Evolutionary conservation across 2,113 vertebrate genomes (phyloP).

Genomic region (Misgurnus mizolepis): DNA sequence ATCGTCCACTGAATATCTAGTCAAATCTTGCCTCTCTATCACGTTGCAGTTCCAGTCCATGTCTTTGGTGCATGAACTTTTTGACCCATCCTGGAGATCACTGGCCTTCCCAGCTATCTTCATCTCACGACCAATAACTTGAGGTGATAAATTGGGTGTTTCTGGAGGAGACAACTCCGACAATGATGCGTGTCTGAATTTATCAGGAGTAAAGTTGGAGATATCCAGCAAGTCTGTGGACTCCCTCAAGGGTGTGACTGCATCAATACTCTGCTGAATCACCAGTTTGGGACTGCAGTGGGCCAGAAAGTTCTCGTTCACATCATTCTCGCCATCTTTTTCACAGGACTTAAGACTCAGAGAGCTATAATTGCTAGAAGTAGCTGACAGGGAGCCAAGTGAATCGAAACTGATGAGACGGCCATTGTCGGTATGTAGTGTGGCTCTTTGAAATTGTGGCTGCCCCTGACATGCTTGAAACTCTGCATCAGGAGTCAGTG

Average conservation of each 20-base stretch:
- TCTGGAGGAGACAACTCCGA: slow-evolving; percentile 96
- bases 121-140: slow-evolving; percentile 86
- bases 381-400: slow-evolving; percentile 91
- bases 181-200: slow-evolving; percentile 95
- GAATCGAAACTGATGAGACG: slow-evolving; percentile 97
- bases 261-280: slow-evolving; percentile 96
- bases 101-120: slow-evolving; percentile 83
- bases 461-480: slow-evolving; percentile 91
- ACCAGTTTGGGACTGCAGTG: slow-evolving; percentile 98
- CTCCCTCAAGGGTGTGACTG: slow-evolving; percentile 93
- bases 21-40: slow-evolving; percentile 81
- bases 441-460: slow-evolving; percentile 92
- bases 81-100: slow-evolving; percentile 83
- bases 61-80: slow-evolving; percentile 78
- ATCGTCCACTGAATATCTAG: slow-evolving; percentile 86
- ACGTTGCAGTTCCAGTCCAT: slow-evolving; percentile 90
- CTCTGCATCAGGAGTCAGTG: slow-evolving; percentile 85
- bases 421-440: slow-evolving; percentile 89
- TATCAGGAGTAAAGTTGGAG: slow-evolving; percentile 98
- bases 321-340: slow-evolving; percentile 93
- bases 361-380: slow-evolving; percentile 95
- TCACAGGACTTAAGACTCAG: slow-evolving; percentile 95
- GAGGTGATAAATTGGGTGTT: slow-evolving; percentile 95
- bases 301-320: slow-evolving; percentile 93
- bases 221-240: slow-evolving; percentile 97